phyloP scores from a whole-genome alignment of 2,113 vertebrate genomes.

The Callospermophilus lateralis region DNA sequence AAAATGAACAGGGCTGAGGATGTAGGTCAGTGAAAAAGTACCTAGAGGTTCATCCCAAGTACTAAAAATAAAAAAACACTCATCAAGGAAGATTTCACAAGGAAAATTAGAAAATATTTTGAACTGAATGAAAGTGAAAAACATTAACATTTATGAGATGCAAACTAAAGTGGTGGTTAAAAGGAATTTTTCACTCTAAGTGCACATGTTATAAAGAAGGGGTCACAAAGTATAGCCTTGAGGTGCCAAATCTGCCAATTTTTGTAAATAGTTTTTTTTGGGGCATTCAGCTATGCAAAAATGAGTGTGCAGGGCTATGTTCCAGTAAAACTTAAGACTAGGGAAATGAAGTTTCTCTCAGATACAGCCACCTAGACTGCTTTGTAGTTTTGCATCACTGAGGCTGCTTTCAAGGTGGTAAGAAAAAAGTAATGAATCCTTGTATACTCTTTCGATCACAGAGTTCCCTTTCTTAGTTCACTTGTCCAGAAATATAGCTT shows the following conservation, averaged over 20 bases:
- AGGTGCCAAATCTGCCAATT: not conserved
- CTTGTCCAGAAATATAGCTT: not conserved
- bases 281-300: not conserved
- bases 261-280: constrained; percentile 17
- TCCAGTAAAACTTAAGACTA: not conserved
- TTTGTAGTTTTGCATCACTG: not conserved
- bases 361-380: not conserved
- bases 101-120: not conserved
- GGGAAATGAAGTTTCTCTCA: constrained; percentile 5
- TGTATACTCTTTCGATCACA: not conserved
- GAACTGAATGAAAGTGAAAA: no score
- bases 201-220: not conserved
- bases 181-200: not conserved
- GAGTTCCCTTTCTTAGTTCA: not conserved
- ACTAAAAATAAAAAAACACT: no score
- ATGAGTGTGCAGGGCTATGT: not conserved
- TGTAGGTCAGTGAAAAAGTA: not conserved
- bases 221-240: not conserved
- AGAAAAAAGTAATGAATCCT: constrained; percentile 6
- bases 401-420: not conserved
- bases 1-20: not conserved
- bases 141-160: not conserved
- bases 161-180: not conserved
- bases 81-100: not conserved
- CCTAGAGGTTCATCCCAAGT: no score